Evolutionary conservation across 2,888 invertebrate genomes (phyloP).

Genomic region (Eledona agricola): DNA sequence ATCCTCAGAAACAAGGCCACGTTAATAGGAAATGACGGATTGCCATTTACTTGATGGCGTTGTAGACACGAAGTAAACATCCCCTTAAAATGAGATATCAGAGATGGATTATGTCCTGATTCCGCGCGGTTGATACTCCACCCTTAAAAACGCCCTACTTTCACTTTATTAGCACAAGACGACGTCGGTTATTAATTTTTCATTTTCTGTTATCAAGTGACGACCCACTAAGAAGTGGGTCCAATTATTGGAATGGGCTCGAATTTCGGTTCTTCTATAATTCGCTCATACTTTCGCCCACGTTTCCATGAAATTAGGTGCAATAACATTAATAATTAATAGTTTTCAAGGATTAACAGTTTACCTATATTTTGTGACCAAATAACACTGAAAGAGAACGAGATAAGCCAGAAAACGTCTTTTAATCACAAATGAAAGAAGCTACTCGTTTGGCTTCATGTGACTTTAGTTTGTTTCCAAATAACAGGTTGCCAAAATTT

Average conservation of each 20-base stretch:
- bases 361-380: too few relatives aligned
- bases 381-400: too few relatives aligned
- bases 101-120: slow-evolving; percentile 23
- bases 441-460: too few relatives aligned
- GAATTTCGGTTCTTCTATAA: too few relatives aligned
- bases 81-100: slow-evolving; percentile 17
- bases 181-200: slow-evolving; percentile 24
- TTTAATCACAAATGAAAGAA: too few relatives aligned
- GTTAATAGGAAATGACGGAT: slow-evolving; percentile 9
- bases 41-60: slow-evolving; percentile 12
- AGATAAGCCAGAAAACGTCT: too few relatives aligned
- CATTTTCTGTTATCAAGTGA: slow-evolving; percentile 4
- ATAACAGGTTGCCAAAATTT: too few relatives aligned
- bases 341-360: too few relatives aligned
- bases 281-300: too few relatives aligned
- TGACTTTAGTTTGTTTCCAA: too few relatives aligned
- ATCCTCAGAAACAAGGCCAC: slow-evolving; percentile 18
- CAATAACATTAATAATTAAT: too few relatives aligned
- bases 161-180: slow-evolving; percentile 17
- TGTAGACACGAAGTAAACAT: slow-evolving; percentile 26
- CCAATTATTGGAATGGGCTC: slow-evolving; percentile 1
- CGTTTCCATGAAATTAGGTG: too few relatives aligned
- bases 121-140: slow-evolving; percentile 14
- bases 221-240: slow-evolving; percentile 22
- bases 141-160: slow-evolving; percentile 28